Conservation (phyloP, 2,113 vertebrate genomes). For the Apteryx owenii region DNA sequence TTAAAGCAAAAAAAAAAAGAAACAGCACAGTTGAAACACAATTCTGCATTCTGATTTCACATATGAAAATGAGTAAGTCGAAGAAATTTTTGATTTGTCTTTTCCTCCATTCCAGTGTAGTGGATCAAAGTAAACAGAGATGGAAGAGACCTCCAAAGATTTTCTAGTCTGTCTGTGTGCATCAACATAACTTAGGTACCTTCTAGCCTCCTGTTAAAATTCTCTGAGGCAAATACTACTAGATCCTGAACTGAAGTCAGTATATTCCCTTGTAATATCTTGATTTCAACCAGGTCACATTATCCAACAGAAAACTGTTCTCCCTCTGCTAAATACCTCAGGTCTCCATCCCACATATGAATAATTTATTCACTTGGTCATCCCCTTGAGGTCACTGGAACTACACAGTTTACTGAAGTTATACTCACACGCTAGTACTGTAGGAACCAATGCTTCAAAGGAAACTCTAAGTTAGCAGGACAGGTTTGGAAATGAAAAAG, state of each 20-base stretch:
- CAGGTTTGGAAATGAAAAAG: slow-evolving; percentile 46
- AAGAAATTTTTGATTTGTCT: background rate
- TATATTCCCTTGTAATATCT: background rate
- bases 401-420: background rate
- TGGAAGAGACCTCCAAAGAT: background rate
- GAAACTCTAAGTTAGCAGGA: slow-evolving; percentile 34
- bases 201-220: background rate
- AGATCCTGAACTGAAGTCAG: background rate
- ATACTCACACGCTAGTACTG: slow-evolving; percentile 11
- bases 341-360: background rate
- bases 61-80: background rate
- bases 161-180: background rate
- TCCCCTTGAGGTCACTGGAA: background rate
- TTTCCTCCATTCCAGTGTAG: background rate
- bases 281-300: background rate
- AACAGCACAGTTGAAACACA: background rate
- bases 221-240: background rate
- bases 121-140: background rate
- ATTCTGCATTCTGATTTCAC: background rate
- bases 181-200: background rate
- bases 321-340: background rate
- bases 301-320: background rate
- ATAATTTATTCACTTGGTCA: background rate
- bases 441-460: slow-evolving; percentile 50
- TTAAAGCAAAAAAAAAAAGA: background rate